A percentile compares a stretch with the other conserved stretches of the same genome.
These are phyloP conservation scores for Brienomyrus brachyistius DNA, from an alignment of 2,113 vertebrate genomes.

Conservation along the genomic window DNA sequence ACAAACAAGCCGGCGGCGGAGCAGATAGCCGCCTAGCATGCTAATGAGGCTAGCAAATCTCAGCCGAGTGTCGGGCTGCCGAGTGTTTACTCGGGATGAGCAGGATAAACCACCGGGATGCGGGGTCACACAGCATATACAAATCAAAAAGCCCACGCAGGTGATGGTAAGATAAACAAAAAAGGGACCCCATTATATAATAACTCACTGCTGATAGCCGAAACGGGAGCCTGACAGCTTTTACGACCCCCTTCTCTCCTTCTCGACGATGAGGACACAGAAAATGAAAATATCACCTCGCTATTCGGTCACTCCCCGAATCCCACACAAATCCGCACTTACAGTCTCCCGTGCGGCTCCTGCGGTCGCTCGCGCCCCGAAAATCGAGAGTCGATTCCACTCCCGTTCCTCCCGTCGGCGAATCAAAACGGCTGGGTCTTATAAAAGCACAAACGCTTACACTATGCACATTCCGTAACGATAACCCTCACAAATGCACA, in stretches of 20 bases:
- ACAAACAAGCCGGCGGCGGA: background rate
- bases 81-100: background rate
- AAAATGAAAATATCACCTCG: background rate
- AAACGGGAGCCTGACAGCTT: background rate
- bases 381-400: background rate
- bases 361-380: background rate
- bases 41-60: background rate
- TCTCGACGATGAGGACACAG: background rate
- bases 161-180: background rate
- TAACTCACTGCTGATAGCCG: background rate
- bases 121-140: background rate
- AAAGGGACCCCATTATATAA: background rate
- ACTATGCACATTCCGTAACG: background rate
- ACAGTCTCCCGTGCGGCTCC: background rate
- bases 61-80: background rate
- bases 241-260: background rate
- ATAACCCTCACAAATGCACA: background rate
- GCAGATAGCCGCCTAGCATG: background rate
- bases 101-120: background rate
- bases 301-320: background rate
- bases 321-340: background rate
- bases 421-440: background rate
- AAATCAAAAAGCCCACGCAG: background rate
- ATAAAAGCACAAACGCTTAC: background rate
- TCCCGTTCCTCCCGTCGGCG: background rate